These are phyloP conservation scores for Aphelenchoides bicaudatus DNA, from an alignment of 2,888 invertebrate species.

Conservation along the genomic window DNA sequence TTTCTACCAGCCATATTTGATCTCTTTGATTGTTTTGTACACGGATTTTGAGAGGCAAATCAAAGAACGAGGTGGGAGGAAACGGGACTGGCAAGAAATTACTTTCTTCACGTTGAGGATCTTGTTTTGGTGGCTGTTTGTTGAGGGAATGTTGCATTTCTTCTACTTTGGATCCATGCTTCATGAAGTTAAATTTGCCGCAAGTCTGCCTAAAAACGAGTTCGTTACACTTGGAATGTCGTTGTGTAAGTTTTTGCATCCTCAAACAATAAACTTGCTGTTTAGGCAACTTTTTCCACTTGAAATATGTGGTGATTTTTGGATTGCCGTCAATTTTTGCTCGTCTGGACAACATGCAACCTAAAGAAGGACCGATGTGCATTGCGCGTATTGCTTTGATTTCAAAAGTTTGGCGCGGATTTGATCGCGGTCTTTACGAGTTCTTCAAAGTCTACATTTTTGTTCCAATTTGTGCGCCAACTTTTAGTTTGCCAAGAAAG, in stretches of 20 bases:
- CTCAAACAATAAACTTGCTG: background rate
- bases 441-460: slow-evolving; percentile 64
- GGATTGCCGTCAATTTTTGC: slow-evolving; percentile 62
- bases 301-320: slow-evolving; percentile 64
- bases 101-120: slow-evolving; percentile 48
- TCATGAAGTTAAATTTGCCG: slow-evolving; percentile 47
- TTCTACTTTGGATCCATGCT: slow-evolving; percentile 62
- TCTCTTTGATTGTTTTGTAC: slow-evolving; percentile 62
- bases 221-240: slow-evolving; percentile 59
- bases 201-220: slow-evolving; percentile 48
- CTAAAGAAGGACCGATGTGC: slow-evolving; percentile 62
- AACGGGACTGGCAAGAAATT: slow-evolving; percentile 37
- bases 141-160: slow-evolving; percentile 60
- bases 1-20: slow-evolving; percentile 63
- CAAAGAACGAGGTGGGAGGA: slow-evolving; percentile 30
- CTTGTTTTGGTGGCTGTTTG: slow-evolving; percentile 61
- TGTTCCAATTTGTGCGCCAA: slow-evolving; percentile 63
- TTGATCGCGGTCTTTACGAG: slow-evolving; percentile 63
- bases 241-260: slow-evolving; percentile 35
- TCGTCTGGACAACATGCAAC: slow-evolving; percentile 62
- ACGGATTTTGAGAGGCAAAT: slow-evolving; percentile 56
- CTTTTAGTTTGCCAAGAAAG: slow-evolving; percentile 60
- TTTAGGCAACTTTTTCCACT: slow-evolving; percentile 63
- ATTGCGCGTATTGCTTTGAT: slow-evolving; percentile 63
- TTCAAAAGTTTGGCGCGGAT: slow-evolving; percentile 64